These are phyloP conservation scores for Pomacea maculata DNA, from an alignment of 1,140 invertebrate genomes.

Conservation along the genomic window DNA sequence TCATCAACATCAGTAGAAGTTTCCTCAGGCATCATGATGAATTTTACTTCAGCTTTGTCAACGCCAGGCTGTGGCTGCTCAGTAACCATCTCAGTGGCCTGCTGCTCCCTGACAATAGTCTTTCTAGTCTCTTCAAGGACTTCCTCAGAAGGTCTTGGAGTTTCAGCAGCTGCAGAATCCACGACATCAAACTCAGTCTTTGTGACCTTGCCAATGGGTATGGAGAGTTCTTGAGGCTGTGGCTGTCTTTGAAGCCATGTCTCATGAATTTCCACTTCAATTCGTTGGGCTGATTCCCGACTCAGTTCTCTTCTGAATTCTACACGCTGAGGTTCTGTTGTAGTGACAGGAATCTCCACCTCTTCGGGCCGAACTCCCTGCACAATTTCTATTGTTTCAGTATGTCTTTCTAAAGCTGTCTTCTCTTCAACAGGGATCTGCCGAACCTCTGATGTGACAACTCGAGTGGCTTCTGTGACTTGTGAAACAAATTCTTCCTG, in stretches of 20 bases:
- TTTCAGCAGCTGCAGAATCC: slow-evolving; percentile 25
- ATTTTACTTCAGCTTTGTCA: slow-evolving; percentile 31
- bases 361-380: slow-evolving; percentile 34
- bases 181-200: slow-evolving; percentile 23
- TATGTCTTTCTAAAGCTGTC: slow-evolving; percentile 40
- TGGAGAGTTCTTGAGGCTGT: slow-evolving; percentile 48
- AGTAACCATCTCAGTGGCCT: slow-evolving; percentile 15
- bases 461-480: slow-evolving; percentile 44
- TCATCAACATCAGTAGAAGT: slow-evolving; percentile 28
- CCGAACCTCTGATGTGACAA: slow-evolving; percentile 41
- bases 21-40: slow-evolving; percentile 32
- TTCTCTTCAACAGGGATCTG: slow-evolving; percentile 32
- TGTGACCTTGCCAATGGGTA: slow-evolving; percentile 41
- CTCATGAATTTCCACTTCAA: slow-evolving; percentile 58
- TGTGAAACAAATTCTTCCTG: slow-evolving; percentile 39
- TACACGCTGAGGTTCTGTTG: slow-evolving; percentile 27
- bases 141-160: slow-evolving; percentile 48
- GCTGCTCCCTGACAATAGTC: slow-evolving; percentile 39
- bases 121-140: slow-evolving; percentile 47
- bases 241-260: slow-evolving; percentile 48
- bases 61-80: slow-evolving; percentile 22
- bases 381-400: slow-evolving; percentile 57
- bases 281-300: slow-evolving; percentile 45
- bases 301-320: slow-evolving; percentile 26
- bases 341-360: slow-evolving; percentile 45